Evolutionary conservation across 2,888 invertebrate genomes (phyloP), one percentile per base, ranked within the genome.

Genomic region (Nesidiocoris tenuis): DNA sequence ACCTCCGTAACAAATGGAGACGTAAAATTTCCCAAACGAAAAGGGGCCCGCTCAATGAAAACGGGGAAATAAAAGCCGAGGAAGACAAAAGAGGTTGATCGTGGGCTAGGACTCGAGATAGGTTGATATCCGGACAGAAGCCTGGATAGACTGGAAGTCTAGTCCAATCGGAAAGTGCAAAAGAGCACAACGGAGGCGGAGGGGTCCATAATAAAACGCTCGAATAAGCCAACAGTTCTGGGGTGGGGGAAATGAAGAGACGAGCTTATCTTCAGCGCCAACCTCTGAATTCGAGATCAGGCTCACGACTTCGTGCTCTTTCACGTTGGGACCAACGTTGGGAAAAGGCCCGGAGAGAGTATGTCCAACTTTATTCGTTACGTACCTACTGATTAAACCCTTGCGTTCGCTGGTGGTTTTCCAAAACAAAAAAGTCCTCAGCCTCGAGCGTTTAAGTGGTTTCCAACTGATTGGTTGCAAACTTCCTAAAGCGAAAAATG

Each of bases 201-300:
- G 39, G 39, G 12, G 39, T 12, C 39, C 39, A 39, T 39, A 39
- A 39, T 39, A 39, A 39, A 39, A 39, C 39, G 39, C 5, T 39
- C 39, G 39, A 39, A 39, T 39, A 39, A 12, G 39, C 39, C 39
- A 39, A 12, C 5, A 39, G 39, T 39, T 7, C 39, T 3, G 39
- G 39, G 39, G 12, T 39, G 65, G 54, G 65, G 39, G 65, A 65
- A 65, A 65, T 65, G 65, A 65, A 65, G 54, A 65, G 65, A 65
- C 12, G 65, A 39, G 39, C 65, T 65, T 65, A 65, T 65, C 65
- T 65, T 18, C 39, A 18, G 39, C 1, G 19, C 25, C 65, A 39
- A 39, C 65, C 54, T 19, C 65, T 65, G 65, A 65, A 65, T 65
- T 19, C 65, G 65, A 65, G 65, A 65, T 65, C 65, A 65, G 39